These are phyloP conservation scores for Bucco capensis DNA, from an alignment of 2,113 vertebrate species.

Conservation along the genomic window DNA sequence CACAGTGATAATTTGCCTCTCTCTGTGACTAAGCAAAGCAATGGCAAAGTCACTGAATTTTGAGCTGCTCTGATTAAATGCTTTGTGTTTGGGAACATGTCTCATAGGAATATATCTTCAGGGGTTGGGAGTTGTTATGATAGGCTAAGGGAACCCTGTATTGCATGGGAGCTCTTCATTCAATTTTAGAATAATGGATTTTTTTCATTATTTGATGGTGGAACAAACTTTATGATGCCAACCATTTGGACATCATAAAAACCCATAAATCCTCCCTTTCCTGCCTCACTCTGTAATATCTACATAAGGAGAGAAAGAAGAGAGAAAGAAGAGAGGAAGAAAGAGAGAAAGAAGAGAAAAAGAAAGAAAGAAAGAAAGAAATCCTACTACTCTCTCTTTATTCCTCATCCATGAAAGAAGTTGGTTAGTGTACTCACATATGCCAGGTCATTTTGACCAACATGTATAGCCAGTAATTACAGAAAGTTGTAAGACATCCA, in stretches of 20 bases:
- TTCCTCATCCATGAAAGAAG: background rate
- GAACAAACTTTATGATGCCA: background rate
- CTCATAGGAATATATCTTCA: background rate
- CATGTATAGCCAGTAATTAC: background rate
- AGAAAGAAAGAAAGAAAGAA: no score
- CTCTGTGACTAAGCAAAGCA: background rate
- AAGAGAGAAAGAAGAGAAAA: background rate
- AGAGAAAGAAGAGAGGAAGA: background rate
- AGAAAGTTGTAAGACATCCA: conserved; percentile 13
- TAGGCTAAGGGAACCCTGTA: background rate
- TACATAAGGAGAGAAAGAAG: background rate
- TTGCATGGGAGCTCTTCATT: background rate
- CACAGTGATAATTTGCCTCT: background rate
- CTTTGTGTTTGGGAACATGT: background rate
- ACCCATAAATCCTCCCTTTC: background rate
- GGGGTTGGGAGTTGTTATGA: background rate
- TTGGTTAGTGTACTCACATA: background rate
- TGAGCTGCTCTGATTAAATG: background rate
- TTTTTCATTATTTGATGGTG: background rate
- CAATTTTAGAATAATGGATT: background rate
- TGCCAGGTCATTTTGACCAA: background rate
- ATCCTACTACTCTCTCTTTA: background rate
- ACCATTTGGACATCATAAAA: background rate
- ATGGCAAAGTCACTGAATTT: background rate
- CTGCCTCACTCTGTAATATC: background rate